phyloP scores from a whole-genome alignment of 2,113 vertebrate genomes.

The Amblyopsis rosae region DNA sequence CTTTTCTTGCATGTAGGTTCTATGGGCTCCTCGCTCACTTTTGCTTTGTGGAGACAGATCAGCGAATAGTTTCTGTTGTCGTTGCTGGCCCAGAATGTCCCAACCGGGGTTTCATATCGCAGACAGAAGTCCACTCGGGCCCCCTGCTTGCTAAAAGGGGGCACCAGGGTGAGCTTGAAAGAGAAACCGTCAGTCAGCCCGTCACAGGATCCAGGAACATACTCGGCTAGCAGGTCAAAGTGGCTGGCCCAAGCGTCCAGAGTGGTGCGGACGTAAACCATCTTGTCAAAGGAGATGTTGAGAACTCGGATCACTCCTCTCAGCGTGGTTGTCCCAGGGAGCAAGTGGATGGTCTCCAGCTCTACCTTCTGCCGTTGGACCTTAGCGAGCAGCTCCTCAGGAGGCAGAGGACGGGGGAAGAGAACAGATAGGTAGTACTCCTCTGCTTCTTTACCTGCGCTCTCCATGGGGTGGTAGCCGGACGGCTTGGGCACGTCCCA shows the following conservation, averaged over 20 bases:
- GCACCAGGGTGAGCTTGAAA: slow-evolving; percentile 87
- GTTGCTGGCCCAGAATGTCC: slow-evolving; percentile 95
- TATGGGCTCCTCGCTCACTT: slow-evolving; percentile 64
- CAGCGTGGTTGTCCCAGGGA: slow-evolving; percentile 81
- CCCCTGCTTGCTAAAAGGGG: slow-evolving; percentile 82
- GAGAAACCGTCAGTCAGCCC: slow-evolving; percentile 85
- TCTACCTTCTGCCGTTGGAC: slow-evolving; percentile 83
- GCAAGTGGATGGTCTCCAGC: slow-evolving; percentile 81
- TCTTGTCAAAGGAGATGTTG: slow-evolving; percentile 89
- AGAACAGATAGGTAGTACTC: slow-evolving; percentile 80
- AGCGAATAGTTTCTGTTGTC: slow-evolving; percentile 84
- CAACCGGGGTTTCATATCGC: slow-evolving; percentile 88
- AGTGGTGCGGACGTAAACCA: slow-evolving; percentile 87
- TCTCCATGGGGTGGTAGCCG: slow-evolving; percentile 50
- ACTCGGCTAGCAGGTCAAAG: slow-evolving; percentile 91
- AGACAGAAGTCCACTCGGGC: slow-evolving; percentile 90
- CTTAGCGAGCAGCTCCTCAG: slow-evolving; percentile 77
- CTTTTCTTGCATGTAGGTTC: slow-evolving; percentile 83
- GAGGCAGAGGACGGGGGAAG: slow-evolving; percentile 78
- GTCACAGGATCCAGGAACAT: slow-evolving; percentile 83
- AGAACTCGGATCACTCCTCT: slow-evolving; percentile 88
- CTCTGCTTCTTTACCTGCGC: slow-evolving; percentile 69
- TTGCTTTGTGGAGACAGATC: slow-evolving; percentile 81
- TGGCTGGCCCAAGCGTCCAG: slow-evolving; percentile 88
- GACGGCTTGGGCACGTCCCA: slow-evolving; percentile 77